phyloP scores from a whole-genome alignment of 2,113 vertebrate species.

The Setophaga petechia region DNA sequence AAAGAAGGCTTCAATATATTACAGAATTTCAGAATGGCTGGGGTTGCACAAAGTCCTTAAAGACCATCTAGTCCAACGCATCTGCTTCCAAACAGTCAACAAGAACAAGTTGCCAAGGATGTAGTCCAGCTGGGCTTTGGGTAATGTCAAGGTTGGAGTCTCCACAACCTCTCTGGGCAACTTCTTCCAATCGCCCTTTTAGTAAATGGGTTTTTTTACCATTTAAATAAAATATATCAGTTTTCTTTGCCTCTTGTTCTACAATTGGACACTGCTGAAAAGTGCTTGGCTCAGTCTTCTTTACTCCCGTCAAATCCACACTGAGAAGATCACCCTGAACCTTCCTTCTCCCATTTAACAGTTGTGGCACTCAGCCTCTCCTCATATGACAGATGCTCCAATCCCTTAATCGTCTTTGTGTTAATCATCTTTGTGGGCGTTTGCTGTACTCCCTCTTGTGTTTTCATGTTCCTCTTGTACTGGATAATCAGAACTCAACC shows the following conservation, averaged over 20 bases:
- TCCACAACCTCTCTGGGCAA: neutral
- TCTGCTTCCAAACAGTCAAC: neutral
- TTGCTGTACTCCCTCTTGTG: neutral
- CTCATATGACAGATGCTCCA: neutral
- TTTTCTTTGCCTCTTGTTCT: neutral
- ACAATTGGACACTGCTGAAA: neutral
- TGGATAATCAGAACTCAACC: neutral
- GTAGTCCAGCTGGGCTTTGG: neutral
- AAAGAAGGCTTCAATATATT: neutral
- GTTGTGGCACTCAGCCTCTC: neutral
- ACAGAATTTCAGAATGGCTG: neutral
- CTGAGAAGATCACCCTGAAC: neutral
- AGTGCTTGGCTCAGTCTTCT: neutral
- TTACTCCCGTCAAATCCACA: neutral
- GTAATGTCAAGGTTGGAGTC: neutral
- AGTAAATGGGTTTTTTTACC: neutral
- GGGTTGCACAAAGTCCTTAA: neutral
- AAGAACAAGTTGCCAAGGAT: neutral
- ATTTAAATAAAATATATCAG: neutral
- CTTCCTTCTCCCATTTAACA: neutral
- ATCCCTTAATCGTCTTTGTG: neutral
- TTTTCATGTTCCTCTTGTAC: neutral
- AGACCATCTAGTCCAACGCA: fast-evolving
- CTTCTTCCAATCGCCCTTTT: neutral
- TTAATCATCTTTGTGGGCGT: neutral